Conservation (phyloP, 2,113 vertebrate genomes). For the Holacanthus passer region DNA sequence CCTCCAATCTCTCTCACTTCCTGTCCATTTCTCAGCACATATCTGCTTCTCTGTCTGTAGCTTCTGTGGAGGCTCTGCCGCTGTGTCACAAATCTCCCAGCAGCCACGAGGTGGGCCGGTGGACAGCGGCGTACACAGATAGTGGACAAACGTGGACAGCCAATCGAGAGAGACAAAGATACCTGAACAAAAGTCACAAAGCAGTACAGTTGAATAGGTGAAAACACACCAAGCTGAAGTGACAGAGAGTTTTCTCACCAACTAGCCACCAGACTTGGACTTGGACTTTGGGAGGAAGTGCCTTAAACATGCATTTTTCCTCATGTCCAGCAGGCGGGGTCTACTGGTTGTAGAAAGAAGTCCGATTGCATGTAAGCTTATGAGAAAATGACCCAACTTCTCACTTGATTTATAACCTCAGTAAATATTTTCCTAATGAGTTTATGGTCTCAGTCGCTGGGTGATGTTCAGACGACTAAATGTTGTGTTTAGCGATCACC, state of each 20-base stretch:
- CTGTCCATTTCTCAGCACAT: constrained; percentile 33
- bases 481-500: no score
- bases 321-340: no score
- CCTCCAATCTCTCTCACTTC: constrained; percentile 34
- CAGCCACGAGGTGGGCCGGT: constrained; percentile 13
- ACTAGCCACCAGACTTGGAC: neutral
- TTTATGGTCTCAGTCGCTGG: no score
- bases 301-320: no score
- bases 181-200: neutral
- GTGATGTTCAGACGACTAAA: no score
- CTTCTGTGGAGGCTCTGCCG: constrained; percentile 7
- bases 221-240: neutral
- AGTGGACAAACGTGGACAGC: constrained; percentile 6
- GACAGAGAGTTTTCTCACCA: neutral
- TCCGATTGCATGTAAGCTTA: no score
- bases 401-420: no score
- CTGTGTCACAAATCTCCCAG: constrained; percentile 42
- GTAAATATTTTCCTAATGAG: no score
- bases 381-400: no score
- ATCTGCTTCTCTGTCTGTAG: constrained; percentile 24
- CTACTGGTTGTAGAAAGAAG: no score
- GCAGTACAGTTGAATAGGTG: neutral
- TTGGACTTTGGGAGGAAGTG: no score
- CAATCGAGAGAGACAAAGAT: neutral
- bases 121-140: constrained; percentile 7